A percentile compares a stretch with the other conserved stretches of the same genome.
phyloP scores from a whole-genome alignment of 2,888 invertebrate species.

The Acanthosepion esculentum region DNA sequence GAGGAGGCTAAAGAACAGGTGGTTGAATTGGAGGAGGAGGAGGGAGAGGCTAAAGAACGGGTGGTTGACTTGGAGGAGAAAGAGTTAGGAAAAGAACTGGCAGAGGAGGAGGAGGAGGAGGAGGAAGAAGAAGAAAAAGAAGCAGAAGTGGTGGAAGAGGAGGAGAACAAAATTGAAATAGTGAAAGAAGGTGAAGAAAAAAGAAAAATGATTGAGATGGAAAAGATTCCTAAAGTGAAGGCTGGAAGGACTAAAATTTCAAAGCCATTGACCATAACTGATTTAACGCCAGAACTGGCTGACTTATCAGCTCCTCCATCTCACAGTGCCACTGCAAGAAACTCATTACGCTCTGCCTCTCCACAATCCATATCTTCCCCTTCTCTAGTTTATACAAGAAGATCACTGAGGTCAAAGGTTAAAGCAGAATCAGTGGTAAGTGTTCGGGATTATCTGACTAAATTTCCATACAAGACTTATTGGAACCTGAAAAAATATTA shows the following conservation, averaged over 20 bases:
- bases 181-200: neutral
- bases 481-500: no score
- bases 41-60: neutral
- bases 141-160: neutral
- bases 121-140: neutral
- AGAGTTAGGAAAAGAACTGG: neutral
- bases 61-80: neutral
- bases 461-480: neutral
- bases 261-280: neutral
- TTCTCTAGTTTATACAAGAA: neutral
- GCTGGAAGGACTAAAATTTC: neutral
- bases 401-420: neutral
- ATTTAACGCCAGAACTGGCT: neutral
- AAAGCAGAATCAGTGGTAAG: neutral
- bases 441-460: neutral
- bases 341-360: constrained; percentile 35
- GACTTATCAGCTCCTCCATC: neutral
- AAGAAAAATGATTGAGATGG: neutral
- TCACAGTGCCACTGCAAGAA: neutral
- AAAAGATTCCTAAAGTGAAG: neutral
- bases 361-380: neutral
- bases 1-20: neutral
- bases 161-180: neutral
- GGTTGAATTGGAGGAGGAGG: neutral
- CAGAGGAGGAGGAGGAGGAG: neutral